Evolutionary conservation across 2,888 invertebrate species (phyloP), one percentile per base, ranked within the genome.

Genomic region (Atethmia centrago): DNA sequence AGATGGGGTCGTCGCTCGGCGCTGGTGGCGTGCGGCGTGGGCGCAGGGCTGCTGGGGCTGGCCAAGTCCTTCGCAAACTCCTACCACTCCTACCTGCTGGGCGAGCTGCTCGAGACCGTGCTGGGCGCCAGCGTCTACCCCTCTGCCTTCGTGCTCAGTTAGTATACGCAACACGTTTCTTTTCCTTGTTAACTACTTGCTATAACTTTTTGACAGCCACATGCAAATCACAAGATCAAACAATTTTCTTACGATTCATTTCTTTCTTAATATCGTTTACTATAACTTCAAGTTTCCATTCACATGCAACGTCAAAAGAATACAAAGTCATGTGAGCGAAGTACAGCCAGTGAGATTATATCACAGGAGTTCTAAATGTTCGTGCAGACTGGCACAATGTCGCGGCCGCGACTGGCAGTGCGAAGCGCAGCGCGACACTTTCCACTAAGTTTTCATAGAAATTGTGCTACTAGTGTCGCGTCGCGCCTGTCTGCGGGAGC

Each of bases 1-100:
- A 97, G 97, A 96, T 98, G 96, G 91, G 98, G 98, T 1, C 96
- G 98, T 5, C 96, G 97, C 67, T 96, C 96, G 51, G 96, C 97
- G 59, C 92, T 98, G 85, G 95, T 97, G 42, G 88, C 95, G 65
- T 96, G 97, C 81, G 95, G 93, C 14, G 3, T 92, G 93, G 93
- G 96, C 62, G 96, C 96, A 2, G 96, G 97, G 5, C 82, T 96
- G 55, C 89, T 97, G 70, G 97, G 97, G 21, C 87, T 97, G 63
- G 87, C 94, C 87, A 97, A 97, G 90, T 97, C 97, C 0, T 96
- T 97, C 86, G 95, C 96, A 31, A 88, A 91, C 67, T 95, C 96
- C 64, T 97, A 97, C 92, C 90, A 92, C 84, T 92, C 94, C 84
- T 97, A 97, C 90, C 85, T 97, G 77, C 84, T 90, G 40, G 94